These are phyloP conservation scores for Drosophila cardini DNA, from an alignment of 1,140 invertebrate genomes.

Conservation along the genomic window DNA sequence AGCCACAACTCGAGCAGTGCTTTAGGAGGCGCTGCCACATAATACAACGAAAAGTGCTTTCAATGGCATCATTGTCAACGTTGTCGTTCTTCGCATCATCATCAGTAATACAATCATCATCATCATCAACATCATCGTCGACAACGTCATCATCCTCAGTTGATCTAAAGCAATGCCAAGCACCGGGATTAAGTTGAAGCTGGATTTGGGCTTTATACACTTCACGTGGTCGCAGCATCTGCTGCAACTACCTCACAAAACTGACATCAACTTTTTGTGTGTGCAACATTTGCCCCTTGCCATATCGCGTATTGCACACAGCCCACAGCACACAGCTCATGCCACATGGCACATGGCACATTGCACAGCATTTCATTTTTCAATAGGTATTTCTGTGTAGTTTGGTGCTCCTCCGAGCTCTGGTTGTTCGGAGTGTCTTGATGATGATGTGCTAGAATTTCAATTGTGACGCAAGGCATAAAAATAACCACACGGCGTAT, in stretches of 20 bases:
- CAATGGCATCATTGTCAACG: conserved; percentile 74
- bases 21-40: conserved; percentile 53
- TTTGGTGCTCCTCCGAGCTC: conserved; percentile 36
- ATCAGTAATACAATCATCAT: conserved; percentile 46
- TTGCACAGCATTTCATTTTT: conserved; percentile 47
- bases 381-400: conserved; percentile 49
- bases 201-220: conserved; percentile 32
- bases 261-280: background rate
- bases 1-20: conserved; percentile 33
- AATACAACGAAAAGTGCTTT: conserved; percentile 74
- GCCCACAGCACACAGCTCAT: background rate
- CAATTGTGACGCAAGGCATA: conserved; percentile 41
- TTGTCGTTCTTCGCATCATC: conserved; percentile 40
- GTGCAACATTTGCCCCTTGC: conserved; percentile 4
- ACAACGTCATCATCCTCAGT: conserved; percentile 39
- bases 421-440: conserved; percentile 24
- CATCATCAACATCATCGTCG: conserved; percentile 35
- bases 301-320: background rate
- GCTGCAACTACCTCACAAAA: conserved; percentile 8
- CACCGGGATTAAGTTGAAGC: conserved; percentile 46
- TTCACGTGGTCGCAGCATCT: conserved; percentile 16
- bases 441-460: conserved; percentile 51
- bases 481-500: conserved; percentile 23
- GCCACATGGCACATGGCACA: background rate
- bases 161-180: conserved; percentile 53